These are phyloP conservation scores for Phyllotreta striolata DNA, from an alignment of 2,888 invertebrate species.

Conservation along the genomic window DNA sequence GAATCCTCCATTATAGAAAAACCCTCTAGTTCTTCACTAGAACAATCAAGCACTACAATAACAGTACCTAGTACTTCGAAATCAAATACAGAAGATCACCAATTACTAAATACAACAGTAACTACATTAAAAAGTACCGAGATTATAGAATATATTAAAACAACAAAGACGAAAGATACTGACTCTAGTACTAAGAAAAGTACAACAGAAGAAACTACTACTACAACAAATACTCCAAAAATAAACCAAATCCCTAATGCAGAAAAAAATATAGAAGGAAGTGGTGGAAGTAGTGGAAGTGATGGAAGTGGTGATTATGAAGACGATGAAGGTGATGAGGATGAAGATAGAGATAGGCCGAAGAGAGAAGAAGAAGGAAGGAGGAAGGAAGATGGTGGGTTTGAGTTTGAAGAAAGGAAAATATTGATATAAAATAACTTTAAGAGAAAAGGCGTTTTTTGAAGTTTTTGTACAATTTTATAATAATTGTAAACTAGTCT, in stretches of 20 bases:
- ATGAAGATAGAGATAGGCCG: background rate
- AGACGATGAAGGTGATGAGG: background rate
- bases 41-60: too few relatives aligned
- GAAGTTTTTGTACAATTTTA: too few relatives aligned
- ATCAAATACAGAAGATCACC: too few relatives aligned
- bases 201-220: conserved; percentile 2
- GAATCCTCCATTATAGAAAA: too few relatives aligned
- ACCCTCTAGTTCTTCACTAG: too few relatives aligned
- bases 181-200: too few relatives aligned
- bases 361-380: too few relatives aligned
- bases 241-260: background rate
- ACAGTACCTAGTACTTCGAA: too few relatives aligned
- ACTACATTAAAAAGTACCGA: conserved; percentile 1
- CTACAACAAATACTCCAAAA: background rate
- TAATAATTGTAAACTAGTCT: too few relatives aligned
- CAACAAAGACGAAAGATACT: too few relatives aligned
- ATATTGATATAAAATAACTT: background rate
- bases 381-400: background rate
- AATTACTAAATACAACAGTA: background rate
- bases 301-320: background rate
- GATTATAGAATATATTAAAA: background rate
- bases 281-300: background rate
- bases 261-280: background rate
- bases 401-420: conserved; percentile 1
- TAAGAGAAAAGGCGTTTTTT: background rate